Percentiles rank a stretch among this genome's conserved stretches.
Conservation (phyloP, 1,140 invertebrate species). For the Lerema accius region DNA sequence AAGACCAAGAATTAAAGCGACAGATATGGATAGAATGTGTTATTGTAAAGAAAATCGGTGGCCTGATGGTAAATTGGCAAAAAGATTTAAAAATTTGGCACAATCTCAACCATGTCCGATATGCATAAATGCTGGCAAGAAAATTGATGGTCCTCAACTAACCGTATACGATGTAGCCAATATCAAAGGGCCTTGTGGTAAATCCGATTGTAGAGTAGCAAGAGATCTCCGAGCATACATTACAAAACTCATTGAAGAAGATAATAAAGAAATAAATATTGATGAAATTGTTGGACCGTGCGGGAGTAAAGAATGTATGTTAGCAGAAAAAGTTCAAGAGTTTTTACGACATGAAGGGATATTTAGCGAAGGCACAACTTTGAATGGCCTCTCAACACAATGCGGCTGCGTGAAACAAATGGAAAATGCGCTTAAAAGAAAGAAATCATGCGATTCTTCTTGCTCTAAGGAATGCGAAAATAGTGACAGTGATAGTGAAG, state of each 20-base stretch:
- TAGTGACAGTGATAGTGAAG: slow-evolving; percentile 49
- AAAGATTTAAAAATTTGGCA: slow-evolving; percentile 61
- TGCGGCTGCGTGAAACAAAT: slow-evolving; percentile 70
- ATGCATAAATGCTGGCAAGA: slow-evolving; percentile 57
- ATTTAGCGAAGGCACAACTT: slow-evolving; percentile 51
- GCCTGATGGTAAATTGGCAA: slow-evolving; percentile 60
- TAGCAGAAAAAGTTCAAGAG: slow-evolving; percentile 67
- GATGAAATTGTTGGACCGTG: slow-evolving; percentile 71
- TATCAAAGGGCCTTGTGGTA: slow-evolving; percentile 74
- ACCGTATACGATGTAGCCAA: slow-evolving; percentile 69
- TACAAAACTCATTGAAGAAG: slow-evolving; percentile 71
- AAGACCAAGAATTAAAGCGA: slow-evolving; percentile 65
- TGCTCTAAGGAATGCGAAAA: slow-evolving; percentile 62
- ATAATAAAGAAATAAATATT: slow-evolving; percentile 63
- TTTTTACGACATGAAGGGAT: slow-evolving; percentile 65
- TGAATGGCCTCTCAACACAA: slow-evolving; percentile 64
- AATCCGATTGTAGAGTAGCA: slow-evolving; percentile 70
- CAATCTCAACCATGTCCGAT: slow-evolving; percentile 62
- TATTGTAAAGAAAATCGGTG: slow-evolving; percentile 69
- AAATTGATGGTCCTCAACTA: slow-evolving; percentile 39
- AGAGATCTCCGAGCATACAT: slow-evolving; percentile 71
- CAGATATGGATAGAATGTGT: slow-evolving; percentile 72
- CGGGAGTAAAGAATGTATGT: slow-evolving; percentile 69
- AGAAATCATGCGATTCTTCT: slow-evolving; percentile 46
- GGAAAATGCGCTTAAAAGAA: slow-evolving; percentile 58